Conservation (phyloP, 1,140 invertebrate genomes). For the Drosophila tropicalis region DNA sequence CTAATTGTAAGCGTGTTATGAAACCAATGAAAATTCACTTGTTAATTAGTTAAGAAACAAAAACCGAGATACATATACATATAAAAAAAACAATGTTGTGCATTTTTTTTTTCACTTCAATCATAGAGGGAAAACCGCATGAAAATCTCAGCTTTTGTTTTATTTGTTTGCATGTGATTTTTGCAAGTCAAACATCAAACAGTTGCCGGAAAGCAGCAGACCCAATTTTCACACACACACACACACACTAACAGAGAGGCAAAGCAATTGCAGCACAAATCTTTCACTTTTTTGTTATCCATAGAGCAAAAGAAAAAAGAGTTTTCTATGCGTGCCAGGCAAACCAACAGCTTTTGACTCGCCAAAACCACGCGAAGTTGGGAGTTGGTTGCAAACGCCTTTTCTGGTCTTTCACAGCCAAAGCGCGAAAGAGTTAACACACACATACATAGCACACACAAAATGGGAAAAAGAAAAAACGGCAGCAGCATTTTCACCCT, state of each 20-base stretch:
- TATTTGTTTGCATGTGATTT: constrained; percentile 49
- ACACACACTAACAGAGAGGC: constrained; percentile 20
- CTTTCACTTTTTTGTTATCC: constrained; percentile 62
- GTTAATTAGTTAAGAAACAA: constrained; percentile 7
- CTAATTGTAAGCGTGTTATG: constrained; percentile 6
- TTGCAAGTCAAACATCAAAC: constrained; percentile 62
- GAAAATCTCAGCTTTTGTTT: constrained; percentile 64
- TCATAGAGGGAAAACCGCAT: constrained; percentile 57
- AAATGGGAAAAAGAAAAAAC: constrained; percentile 27
- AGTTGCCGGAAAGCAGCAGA: constrained; percentile 33
- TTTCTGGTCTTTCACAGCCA: constrained; percentile 70
- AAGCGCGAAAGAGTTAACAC: constrained; percentile 78
- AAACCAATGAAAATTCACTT: constrained; percentile 22
- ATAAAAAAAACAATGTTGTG: constrained; percentile 19
- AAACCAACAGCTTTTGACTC: constrained; percentile 58
- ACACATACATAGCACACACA: constrained; percentile 38
- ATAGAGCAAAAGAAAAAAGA: constrained; percentile 38
- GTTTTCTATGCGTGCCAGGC: constrained; percentile 57
- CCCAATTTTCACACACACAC: constrained; percentile 60
- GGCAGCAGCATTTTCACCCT: constrained; percentile 74
- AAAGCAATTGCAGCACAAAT: constrained; percentile 65
- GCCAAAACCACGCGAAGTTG: constrained; percentile 36
- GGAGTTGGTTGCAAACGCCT: constrained; percentile 54
- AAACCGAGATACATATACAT: background rate
- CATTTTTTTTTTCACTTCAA: constrained; percentile 37